Percentiles rank a stretch among this genome's conserved stretches.
Evolutionary conservation across 2,888 invertebrate genomes (phyloP).

Genomic region (Graphium colonna): DNA sequence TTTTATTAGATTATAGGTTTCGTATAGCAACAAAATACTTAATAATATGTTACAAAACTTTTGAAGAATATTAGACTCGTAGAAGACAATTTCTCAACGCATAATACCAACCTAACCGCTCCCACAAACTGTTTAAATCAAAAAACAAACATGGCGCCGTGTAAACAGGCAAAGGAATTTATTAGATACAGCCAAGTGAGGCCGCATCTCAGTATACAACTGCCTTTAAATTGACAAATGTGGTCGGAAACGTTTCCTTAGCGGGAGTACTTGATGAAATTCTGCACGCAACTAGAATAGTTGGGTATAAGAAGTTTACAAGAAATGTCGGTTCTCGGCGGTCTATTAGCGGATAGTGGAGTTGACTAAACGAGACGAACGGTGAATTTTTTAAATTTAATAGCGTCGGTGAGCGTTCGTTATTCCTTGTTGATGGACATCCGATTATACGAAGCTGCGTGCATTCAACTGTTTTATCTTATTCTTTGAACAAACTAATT

Average conservation of each 20-base stretch:
- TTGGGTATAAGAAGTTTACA: too few species aligned
- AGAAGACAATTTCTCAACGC: too few species aligned
- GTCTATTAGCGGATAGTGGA: slow-evolving; percentile 4
- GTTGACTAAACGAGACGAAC: not conserved
- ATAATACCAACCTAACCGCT: not conserved
- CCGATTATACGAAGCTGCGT: too few species aligned
- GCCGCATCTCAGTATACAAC: not conserved
- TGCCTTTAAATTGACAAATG: slow-evolving; percentile 20
- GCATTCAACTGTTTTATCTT: too few species aligned
- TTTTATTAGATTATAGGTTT: too few species aligned
- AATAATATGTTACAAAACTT: too few species aligned
- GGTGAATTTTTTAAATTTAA: slow-evolving; percentile 3
- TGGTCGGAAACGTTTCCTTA: slow-evolving; percentile 25
- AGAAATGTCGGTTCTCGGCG: slow-evolving; percentile 1
- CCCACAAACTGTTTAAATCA: not conserved
- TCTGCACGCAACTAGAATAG: slow-evolving; percentile 6
- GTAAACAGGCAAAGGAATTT: not conserved
- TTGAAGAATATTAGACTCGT: too few species aligned
- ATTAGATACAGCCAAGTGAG: not conserved
- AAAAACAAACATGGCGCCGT: not conserved
- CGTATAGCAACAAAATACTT: too few species aligned
- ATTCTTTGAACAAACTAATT: too few species aligned
- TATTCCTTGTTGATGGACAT: not conserved
- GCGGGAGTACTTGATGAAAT: slow-evolving; percentile 16
- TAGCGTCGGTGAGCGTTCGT: slow-evolving; percentile 1